A percentile compares a stretch with the other conserved stretches of the same genome.
These are phyloP conservation scores for Drosophila quadrilineata DNA, from an alignment of 1,140 invertebrate genomes.

Conservation along the genomic window DNA sequence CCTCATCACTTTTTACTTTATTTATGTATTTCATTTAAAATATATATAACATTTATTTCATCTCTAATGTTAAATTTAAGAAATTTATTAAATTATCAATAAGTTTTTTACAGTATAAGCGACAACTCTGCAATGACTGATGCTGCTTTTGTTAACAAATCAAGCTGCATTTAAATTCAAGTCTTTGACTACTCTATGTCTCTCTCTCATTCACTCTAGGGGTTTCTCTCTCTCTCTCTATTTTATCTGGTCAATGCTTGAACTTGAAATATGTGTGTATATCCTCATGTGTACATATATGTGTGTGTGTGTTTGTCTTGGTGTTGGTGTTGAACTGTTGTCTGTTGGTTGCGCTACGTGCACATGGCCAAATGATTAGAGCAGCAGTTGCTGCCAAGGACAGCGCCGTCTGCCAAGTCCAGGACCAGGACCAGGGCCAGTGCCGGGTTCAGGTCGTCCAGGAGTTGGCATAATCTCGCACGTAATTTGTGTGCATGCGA, in stretches of 20 bases:
- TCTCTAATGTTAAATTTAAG: too few relatives aligned
- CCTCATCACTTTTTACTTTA: too few relatives aligned
- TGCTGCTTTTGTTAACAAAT: slow-evolving; percentile 48
- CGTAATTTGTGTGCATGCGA: slow-evolving; percentile 77
- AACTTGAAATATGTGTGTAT: slow-evolving; percentile 1
- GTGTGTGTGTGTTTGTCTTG: not conserved
- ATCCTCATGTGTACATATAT: not conserved
- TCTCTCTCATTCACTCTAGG: too few relatives aligned
- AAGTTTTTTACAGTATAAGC: too few relatives aligned
- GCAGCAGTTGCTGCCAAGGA: slow-evolving; percentile 1
- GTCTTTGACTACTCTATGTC: too few relatives aligned
- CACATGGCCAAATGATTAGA: slow-evolving; percentile 23
- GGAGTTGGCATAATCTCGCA: slow-evolving; percentile 60
- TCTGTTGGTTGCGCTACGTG: slow-evolving; percentile 23
- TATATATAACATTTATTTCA: too few relatives aligned
- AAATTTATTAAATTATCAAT: too few relatives aligned
- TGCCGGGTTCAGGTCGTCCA: slow-evolving; percentile 8
- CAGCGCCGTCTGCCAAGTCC: not conserved
- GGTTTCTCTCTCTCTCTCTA: too few relatives aligned
- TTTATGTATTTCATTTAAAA: too few relatives aligned
- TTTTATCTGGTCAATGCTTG: too few relatives aligned
- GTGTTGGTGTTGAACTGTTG: not conserved
- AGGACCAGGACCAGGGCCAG: slow-evolving; percentile 26
- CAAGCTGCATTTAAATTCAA: slow-evolving; percentile 50
- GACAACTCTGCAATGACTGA: slow-evolving; percentile 18